Evolutionary conservation across 2,888 invertebrate genomes (phyloP).

Genomic region (Sericinus montela): DNA sequence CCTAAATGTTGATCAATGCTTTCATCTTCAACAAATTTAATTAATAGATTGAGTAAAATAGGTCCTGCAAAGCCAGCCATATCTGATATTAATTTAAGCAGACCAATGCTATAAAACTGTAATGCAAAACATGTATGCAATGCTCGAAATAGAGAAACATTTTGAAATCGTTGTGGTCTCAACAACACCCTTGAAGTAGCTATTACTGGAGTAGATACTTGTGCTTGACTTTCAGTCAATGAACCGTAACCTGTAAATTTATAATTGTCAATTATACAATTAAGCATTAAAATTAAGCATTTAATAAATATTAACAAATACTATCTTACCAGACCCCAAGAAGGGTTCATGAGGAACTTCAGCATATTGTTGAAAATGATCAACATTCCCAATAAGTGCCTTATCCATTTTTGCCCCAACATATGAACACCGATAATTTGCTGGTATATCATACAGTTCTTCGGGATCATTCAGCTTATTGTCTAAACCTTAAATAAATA

Average conservation of each 20-base stretch:
- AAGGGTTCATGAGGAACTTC: conserved; percentile 73
- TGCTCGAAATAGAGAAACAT: conserved; percentile 81
- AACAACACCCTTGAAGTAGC: conserved; percentile 55
- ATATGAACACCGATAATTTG: conserved; percentile 79
- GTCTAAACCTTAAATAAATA: conserved; percentile 70
- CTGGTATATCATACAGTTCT: conserved; percentile 90
- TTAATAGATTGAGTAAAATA: conserved; percentile 88
- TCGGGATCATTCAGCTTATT: conserved; percentile 86
- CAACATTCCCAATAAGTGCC: conserved; percentile 75
- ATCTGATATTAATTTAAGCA: conserved; percentile 91
- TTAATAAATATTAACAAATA: background rate
- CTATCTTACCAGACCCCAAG: conserved; percentile 54
- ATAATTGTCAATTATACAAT: background rate
- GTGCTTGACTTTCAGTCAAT: conserved; percentile 48
- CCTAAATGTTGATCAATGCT: conserved; percentile 82
- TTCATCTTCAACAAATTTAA: conserved; percentile 87
- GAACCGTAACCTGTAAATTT: conserved; percentile 55
- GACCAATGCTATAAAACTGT: conserved; percentile 91
- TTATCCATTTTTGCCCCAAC: conserved; percentile 81
- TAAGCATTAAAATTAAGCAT: too few relatives aligned
- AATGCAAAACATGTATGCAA: conserved; percentile 87
- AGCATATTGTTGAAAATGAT: conserved; percentile 63
- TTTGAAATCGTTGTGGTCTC: conserved; percentile 54
- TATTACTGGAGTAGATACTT: conserved; percentile 58
- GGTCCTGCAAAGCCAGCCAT: conserved; percentile 93